Evolutionary conservation across 2,888 invertebrate genomes (phyloP).

Genomic region (Pantelozetes paolii): DNA sequence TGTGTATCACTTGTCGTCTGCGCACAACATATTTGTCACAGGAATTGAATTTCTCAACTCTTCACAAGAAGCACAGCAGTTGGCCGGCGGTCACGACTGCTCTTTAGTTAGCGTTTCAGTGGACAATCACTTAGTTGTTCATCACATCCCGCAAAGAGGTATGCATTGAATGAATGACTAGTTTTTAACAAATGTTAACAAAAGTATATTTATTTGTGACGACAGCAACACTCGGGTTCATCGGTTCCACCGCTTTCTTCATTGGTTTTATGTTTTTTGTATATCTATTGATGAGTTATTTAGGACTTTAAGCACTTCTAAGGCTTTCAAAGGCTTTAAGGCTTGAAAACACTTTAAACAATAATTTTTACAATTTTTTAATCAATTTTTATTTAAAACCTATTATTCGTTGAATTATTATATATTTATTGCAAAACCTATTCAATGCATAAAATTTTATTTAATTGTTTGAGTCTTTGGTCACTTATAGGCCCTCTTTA

Average conservation of each 20-base stretch:
- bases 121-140: constrained; percentile 86
- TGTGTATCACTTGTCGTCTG: constrained; percentile 72
- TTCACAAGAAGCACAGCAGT: constrained; percentile 48
- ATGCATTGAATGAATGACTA: constrained; percentile 14
- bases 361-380: neutral
- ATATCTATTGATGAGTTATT: constrained; percentile 47
- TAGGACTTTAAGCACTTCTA: constrained; percentile 30
- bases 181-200: neutral
- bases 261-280: constrained; percentile 45
- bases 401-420: too few relatives aligned
- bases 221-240: constrained; percentile 45
- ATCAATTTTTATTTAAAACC: neutral
- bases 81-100: constrained; percentile 62
- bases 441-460: too few relatives aligned
- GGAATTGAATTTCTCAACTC: constrained; percentile 84
- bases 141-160: constrained; percentile 64
- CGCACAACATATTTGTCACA: constrained; percentile 95
- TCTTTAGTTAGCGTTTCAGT: constrained; percentile 91
- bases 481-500: constrained; percentile 10
- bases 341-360: neutral
- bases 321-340: neutral
- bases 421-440: too few relatives aligned
- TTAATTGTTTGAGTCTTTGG: too few relatives aligned
- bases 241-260: constrained; percentile 46
- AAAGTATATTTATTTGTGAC: constrained; percentile 26